phyloP scores from a whole-genome alignment of 2,888 invertebrate genomes.

The Peribatodes rhomboidaria region DNA sequence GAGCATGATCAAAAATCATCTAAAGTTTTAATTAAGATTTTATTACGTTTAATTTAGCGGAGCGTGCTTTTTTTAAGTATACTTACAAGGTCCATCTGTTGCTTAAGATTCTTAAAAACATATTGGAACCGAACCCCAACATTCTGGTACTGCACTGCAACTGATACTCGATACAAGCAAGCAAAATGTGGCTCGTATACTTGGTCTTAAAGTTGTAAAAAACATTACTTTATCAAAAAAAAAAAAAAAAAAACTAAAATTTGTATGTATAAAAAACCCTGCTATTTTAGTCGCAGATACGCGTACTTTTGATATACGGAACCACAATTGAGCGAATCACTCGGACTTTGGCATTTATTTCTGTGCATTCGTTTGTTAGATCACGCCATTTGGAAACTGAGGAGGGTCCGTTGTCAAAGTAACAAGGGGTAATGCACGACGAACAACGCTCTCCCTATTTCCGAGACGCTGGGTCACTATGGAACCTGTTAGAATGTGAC shows the following conservation, averaged over 20 bases:
- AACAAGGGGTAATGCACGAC: constrained; percentile 76
- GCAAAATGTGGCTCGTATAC: no score
- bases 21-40: no score
- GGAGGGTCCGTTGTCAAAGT: constrained; percentile 75
- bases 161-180: no score
- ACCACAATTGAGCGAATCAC: background rate
- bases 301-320: background rate
- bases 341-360: constrained; percentile 41
- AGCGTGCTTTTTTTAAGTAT: no score
- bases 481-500: constrained; percentile 53
- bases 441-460: constrained; percentile 66
- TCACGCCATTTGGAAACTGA: constrained; percentile 66
- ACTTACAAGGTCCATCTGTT: no score
- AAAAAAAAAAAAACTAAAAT: background rate
- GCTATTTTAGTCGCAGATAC: background rate
- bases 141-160: no score
- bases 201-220: no score
- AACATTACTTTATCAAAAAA: background rate
- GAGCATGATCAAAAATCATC: no score
- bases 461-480: constrained; percentile 67
- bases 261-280: background rate
- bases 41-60: no score
- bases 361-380: constrained; percentile 69
- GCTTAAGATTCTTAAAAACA: no score
- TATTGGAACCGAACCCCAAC: no score